Percentiles rank a stretch among this genome's conserved stretches.
Conservation (phyloP, 1,140 invertebrate species). For the Eriosoma lanigerum region DNA sequence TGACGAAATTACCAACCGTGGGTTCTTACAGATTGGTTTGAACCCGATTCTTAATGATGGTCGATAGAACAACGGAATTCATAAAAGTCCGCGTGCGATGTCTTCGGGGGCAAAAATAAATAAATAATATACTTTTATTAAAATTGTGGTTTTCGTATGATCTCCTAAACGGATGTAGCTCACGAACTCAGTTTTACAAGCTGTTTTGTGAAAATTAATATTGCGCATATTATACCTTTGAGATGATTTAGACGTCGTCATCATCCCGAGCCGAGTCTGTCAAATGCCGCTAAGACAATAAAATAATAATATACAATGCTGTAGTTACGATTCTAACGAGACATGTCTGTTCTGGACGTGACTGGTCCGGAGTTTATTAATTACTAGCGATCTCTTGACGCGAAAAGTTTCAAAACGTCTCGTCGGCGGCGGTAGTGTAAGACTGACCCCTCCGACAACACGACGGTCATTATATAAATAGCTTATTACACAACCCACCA, state of each 20-base stretch:
- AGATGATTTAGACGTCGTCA: neutral
- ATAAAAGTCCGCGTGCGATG: no score
- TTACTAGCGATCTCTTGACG: neutral
- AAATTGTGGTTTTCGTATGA: no score
- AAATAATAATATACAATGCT: neutral
- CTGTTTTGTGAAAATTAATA: neutral
- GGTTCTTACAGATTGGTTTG: no score
- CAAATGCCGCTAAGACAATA: neutral
- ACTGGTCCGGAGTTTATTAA: slow-evolving; percentile 13
- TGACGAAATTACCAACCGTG: no score
- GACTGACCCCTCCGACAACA: slow-evolving; percentile 2
- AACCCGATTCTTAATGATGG: no score
- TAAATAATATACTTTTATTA: no score
- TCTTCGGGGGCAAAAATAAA: no score
- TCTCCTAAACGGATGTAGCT: no score
- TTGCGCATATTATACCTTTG: neutral
- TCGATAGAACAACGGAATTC: no score
- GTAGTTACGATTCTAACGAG: neutral
- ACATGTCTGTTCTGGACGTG: neutral
- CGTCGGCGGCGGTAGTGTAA: neutral
- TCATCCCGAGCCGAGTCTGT: neutral
- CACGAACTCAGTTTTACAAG: no score
- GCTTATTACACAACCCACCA: neutral
- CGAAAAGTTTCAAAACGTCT: neutral
- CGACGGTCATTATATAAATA: slow-evolving; percentile 35